Conservation (phyloP, 2,797 vertebrate genomes). For the Melanotaenia pygmaea region DNA sequence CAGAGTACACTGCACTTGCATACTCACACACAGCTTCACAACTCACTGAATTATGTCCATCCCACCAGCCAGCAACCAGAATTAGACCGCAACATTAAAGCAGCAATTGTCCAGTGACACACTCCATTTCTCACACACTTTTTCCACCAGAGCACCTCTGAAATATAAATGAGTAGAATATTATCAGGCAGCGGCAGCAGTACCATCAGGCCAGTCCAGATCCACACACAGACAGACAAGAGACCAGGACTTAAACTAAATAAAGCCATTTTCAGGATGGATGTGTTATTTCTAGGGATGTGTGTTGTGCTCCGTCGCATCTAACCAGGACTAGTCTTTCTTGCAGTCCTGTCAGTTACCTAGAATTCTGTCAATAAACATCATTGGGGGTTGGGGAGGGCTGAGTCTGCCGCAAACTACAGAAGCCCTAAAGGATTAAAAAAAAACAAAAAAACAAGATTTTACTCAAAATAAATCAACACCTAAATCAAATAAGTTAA, state of each 20-base stretch:
- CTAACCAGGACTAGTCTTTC: conserved; percentile 5
- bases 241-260: conserved; percentile 20
- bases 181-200: conserved; percentile 49
- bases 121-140: conserved; percentile 2
- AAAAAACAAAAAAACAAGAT: too few species aligned
- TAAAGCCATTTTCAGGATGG: conserved; percentile 39
- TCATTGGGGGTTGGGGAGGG: too few species aligned
- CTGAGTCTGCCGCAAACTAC: too few species aligned
- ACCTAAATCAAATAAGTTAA: too few species aligned
- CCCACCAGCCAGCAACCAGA: conserved; percentile 6
- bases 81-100: conserved; percentile 60
- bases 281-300: conserved; percentile 46
- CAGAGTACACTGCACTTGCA: not conserved
- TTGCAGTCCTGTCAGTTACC: conserved; percentile 24
- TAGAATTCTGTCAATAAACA: not conserved
- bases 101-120: conserved; percentile 34
- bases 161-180: conserved; percentile 63
- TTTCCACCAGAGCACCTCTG: conserved; percentile 23
- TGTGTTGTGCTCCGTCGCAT: conserved; percentile 15
- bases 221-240: conserved; percentile 38
- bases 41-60: conserved; percentile 26
- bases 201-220: conserved; percentile 33
- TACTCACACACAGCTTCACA: not conserved
- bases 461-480: too few species aligned
- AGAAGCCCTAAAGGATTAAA: too few species aligned